Conservation (phyloP, 2,797 vertebrate species). For the Centropyge bicolor region DNA sequence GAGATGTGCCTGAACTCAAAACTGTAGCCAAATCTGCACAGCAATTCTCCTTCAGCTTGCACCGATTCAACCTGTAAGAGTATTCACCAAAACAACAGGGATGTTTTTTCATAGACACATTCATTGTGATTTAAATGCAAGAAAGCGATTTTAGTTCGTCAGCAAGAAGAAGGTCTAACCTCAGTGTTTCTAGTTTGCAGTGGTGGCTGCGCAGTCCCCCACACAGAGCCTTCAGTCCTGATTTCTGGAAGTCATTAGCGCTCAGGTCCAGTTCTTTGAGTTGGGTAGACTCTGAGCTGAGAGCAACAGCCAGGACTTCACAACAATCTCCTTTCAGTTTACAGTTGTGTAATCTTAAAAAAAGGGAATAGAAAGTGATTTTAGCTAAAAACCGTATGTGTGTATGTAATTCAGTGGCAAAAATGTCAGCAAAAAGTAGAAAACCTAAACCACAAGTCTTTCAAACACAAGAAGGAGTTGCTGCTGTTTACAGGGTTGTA, state of each 20-base stretch:
- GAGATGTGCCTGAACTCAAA: conserved; percentile 33
- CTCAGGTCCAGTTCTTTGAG: conserved; percentile 61
- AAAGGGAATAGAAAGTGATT: neutral
- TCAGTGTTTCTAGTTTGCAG: conserved; percentile 59
- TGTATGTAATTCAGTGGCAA: neutral
- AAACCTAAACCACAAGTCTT: neutral
- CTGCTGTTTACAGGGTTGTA: neutral
- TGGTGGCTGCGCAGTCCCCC: conserved; percentile 40
- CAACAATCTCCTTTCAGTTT: conserved; percentile 52
- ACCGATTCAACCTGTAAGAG: conserved; percentile 44
- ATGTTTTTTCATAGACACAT: neutral
- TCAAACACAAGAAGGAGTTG: neutral
- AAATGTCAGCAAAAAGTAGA: neutral
- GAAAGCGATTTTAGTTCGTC: neutral
- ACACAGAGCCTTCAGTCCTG: conserved; percentile 42
- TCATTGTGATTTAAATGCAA: neutral
- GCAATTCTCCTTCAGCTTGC: conserved; percentile 46
- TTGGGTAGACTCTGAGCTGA: conserved; percentile 41
- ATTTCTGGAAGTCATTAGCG: conserved; percentile 43
- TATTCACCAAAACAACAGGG: neutral
- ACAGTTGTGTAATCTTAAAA: conserved; percentile 54
- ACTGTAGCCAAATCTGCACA: conserved; percentile 39
- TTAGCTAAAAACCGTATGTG: no score
- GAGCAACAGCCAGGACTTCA: conserved; percentile 40
- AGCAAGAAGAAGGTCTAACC: conserved; percentile 20